Evolutionary conservation across 2,797 vertebrate genomes (phyloP).

Genomic region (Chelon auratus): DNA sequence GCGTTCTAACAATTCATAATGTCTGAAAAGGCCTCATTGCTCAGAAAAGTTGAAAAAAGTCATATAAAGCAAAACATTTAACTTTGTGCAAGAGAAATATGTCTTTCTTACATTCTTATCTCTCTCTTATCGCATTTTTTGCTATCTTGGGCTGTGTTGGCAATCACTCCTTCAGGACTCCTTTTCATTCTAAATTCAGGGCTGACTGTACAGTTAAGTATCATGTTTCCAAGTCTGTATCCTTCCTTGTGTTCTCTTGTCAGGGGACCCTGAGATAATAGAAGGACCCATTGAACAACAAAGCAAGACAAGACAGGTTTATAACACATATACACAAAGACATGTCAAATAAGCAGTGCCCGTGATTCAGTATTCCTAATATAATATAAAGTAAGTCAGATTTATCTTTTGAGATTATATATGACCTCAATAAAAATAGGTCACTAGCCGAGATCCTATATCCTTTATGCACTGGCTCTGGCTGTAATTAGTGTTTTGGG

Average conservation of each 20-base stretch:
- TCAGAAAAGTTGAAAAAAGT: not conserved
- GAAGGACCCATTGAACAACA: conserved; percentile 1
- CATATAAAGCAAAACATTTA: not conserved
- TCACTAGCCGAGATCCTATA: conserved; percentile 35
- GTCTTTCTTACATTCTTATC: conserved; percentile 7
- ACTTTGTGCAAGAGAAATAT: not conserved
- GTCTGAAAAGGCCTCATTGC: conserved; percentile 1
- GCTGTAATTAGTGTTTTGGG: conserved; percentile 8
- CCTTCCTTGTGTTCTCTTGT: not conserved
- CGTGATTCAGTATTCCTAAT: conserved; percentile 11
- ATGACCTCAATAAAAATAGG: conserved; percentile 51
- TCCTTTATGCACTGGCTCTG: conserved; percentile 11
- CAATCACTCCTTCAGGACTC: not conserved
- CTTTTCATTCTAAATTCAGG: not conserved
- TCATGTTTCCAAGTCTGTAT: not conserved
- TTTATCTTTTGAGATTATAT: conserved; percentile 13
- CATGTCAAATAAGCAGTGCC: not conserved
- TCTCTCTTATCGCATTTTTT: conserved; percentile 20
- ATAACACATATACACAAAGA: not conserved
- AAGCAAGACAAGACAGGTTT: not conserved
- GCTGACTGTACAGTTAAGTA: not conserved
- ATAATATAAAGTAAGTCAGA: conserved; percentile 8
- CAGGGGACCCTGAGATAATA: not conserved
- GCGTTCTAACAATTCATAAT: not conserved
- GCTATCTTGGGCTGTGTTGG: not conserved